Evolutionary conservation across 1,140 invertebrate genomes (phyloP).

Genomic region (Archivesica marissinica): DNA sequence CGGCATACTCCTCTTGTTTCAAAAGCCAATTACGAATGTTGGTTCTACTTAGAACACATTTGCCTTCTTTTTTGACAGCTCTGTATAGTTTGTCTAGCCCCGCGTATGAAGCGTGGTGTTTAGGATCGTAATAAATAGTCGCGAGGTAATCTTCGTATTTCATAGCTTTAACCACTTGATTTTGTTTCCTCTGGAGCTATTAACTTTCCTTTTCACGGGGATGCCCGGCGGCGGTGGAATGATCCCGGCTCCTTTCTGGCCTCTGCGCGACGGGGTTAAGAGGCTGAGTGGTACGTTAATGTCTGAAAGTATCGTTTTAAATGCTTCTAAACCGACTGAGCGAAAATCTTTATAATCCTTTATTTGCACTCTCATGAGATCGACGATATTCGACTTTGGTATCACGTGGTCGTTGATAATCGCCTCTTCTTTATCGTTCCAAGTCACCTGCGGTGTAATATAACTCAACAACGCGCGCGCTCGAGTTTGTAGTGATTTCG

Average conservation of each 20-base stretch:
- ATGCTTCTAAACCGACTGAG: neutral
- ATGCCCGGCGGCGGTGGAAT: slow-evolving; percentile 24
- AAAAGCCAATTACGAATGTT: slow-evolving; percentile 39
- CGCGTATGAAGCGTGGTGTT: neutral
- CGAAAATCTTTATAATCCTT: slow-evolving; percentile 46
- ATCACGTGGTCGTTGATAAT: neutral
- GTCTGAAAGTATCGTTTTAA: neutral
- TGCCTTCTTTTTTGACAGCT: slow-evolving; percentile 28
- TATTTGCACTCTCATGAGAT: slow-evolving; percentile 47
- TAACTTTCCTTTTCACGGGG: slow-evolving; percentile 13
- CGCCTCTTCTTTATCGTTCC: neutral
- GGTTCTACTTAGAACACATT: slow-evolving; percentile 32
- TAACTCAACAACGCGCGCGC: neutral
- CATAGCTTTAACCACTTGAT: slow-evolving; percentile 28
- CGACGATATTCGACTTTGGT: slow-evolving; percentile 39
- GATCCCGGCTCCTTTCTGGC: neutral
- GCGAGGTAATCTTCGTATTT: slow-evolving; percentile 27
- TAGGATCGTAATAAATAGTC: slow-evolving; percentile 35
- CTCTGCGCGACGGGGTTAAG: neutral
- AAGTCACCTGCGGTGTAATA: neutral
- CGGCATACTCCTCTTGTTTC: slow-evolving; percentile 47
- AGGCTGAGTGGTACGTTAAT: slow-evolving; percentile 33
- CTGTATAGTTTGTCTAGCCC: slow-evolving; percentile 24
- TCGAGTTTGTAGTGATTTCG: neutral
- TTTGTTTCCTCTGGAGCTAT: too few relatives aligned